These are phyloP conservation scores for Oscheius onirici DNA, from an alignment of 2,888 invertebrate species.

Conservation along the genomic window DNA sequence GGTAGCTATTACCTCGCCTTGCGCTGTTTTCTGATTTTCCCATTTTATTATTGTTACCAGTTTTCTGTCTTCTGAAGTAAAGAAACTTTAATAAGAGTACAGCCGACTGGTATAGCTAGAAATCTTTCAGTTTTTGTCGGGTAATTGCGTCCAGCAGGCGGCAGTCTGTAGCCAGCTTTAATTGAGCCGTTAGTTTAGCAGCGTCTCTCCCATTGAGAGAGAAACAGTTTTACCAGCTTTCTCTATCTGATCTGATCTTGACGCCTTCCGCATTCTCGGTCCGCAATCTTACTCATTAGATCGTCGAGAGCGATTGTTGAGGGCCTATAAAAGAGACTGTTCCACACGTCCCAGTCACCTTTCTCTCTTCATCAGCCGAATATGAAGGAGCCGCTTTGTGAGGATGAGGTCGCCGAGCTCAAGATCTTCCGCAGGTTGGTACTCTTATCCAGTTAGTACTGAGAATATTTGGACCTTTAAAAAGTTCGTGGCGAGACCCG, in stretches of 20 bases:
- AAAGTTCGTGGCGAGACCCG: background rate
- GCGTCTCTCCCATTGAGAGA: too few relatives aligned
- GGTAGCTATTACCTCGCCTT: background rate
- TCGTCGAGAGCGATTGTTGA: background rate
- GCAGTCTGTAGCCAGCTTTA: too few relatives aligned
- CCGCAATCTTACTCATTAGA: constrained; percentile 22
- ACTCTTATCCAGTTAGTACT: background rate
- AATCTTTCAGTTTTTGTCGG: too few relatives aligned
- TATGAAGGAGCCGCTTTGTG: constrained; percentile 29
- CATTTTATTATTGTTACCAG: too few relatives aligned
- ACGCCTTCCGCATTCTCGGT: constrained; percentile 8
- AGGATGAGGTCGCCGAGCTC: constrained; percentile 21
- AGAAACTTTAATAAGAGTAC: too few relatives aligned
- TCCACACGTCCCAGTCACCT: background rate
- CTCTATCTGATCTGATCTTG: background rate
- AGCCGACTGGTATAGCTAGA: too few relatives aligned
- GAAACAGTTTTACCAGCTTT: background rate
- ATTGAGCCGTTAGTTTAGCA: too few relatives aligned
- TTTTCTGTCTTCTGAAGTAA: too few relatives aligned
- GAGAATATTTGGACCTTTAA: background rate
- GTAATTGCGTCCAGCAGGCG: too few relatives aligned
- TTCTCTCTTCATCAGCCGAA: background rate
- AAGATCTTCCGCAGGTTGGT: constrained; percentile 14
- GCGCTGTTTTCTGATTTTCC: background rate
- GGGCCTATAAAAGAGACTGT: background rate